phyloP scores from a whole-genome alignment of 2,797 vertebrate genomes.

The Takifugu ocellatus region DNA sequence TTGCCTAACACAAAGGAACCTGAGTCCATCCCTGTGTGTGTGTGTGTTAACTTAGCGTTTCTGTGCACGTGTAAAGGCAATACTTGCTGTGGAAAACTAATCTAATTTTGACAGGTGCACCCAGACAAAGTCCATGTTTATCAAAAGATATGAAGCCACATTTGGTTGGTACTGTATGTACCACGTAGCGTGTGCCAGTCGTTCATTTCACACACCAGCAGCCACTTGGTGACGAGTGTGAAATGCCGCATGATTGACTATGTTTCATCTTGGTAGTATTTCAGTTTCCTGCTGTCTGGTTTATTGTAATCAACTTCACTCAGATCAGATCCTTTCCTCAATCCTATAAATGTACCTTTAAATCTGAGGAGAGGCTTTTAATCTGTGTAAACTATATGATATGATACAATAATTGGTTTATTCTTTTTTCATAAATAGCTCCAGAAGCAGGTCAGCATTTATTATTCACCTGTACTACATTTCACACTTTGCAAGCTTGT shows the following conservation, averaged over 20 bases:
- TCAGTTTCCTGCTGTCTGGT: slow-evolving; percentile 31
- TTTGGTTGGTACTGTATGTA: slow-evolving; percentile 20
- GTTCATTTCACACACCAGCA: slow-evolving; percentile 49
- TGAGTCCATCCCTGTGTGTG: slow-evolving; percentile 33
- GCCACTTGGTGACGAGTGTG: slow-evolving; percentile 43
- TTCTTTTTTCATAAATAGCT: slow-evolving; percentile 6
- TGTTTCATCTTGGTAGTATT: slow-evolving; percentile 13
- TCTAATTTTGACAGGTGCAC: slow-evolving; percentile 63
- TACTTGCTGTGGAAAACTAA: slow-evolving; percentile 61
- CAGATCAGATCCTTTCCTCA: slow-evolving; percentile 14
- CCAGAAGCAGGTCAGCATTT: not conserved
- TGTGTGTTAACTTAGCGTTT: slow-evolving; percentile 28
- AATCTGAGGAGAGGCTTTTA: not conserved
- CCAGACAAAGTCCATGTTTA: slow-evolving; percentile 64
- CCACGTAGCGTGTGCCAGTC: slow-evolving; percentile 22
- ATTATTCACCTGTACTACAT: not conserved
- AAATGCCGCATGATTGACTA: slow-evolving; percentile 47
- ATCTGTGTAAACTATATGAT: slow-evolving; percentile 9
- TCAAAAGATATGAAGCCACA: slow-evolving; percentile 28
- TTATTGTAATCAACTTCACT: slow-evolving; percentile 1
- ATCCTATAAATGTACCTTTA: slow-evolving; percentile 7
- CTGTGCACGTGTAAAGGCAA: slow-evolving; percentile 58
- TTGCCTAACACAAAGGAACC: slow-evolving; percentile 53
- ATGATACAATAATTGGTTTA: slow-evolving; percentile 13
- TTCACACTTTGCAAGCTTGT: not conserved